Evolutionary conservation across 2,888 invertebrate species (phyloP), one percentile per base, ranked within the genome.

Genomic region (Drosophila basisetae): DNA sequence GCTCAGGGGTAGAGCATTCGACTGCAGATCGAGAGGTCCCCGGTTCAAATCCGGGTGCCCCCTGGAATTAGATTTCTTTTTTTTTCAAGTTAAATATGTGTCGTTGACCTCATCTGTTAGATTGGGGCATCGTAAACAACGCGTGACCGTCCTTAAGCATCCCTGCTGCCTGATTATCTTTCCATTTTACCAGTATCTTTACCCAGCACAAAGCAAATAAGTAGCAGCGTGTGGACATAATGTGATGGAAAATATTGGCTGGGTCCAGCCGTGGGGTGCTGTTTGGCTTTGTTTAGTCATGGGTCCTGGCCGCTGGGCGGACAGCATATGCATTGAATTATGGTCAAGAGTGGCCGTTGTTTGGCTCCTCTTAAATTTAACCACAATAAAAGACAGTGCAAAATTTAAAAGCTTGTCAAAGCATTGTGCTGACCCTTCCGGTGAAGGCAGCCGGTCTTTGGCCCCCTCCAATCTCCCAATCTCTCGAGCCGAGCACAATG

Each of bases 31-130:
- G 90, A 90, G 78, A 89, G 90, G 89, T 87, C 87, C 87, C 89
- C 83, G 89, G 90, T 89, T 90, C 88, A 87, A 89, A 80, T 90
- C 90, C 88, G 89, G 90, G 78, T 89, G 90, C 84, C 89, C 89
- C 89, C 87, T 86, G 16, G 31, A 10, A 55, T 1, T 43, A 65
- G 67, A 62, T 71, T 25, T 2, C 52, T 60, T 50, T n/a, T 41
- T 18, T 43, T 62, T 47, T 10, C 13, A 6, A 37, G 5, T 30
- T 33, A 33, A 50, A 39, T 35, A 35, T 67, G 43, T 39, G 75
- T 25, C 53, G 41, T 56, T 76, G 60, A 71, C 62, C 72, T 62
- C 16, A 33, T 28, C 6, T n/a, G 9, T 4, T 13, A 16, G 28
- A 4, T 60, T 28, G 16, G 49, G 22, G n/a, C n/a, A 53, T 54